Conservation (phyloP, 1,140 invertebrate species). For the Musca domestica region DNA sequence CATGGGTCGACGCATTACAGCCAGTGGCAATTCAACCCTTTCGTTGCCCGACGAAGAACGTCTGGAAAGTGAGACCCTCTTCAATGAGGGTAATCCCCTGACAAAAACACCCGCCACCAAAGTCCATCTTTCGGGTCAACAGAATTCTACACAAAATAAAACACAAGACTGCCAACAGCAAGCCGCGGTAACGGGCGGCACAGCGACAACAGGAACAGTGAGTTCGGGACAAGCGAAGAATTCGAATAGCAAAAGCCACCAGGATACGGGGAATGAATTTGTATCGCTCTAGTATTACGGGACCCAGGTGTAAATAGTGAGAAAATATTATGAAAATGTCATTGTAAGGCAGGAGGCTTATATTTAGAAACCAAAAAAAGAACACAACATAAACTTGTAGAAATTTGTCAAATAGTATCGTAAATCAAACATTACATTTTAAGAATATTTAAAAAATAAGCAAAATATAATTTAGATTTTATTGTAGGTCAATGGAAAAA, state of each 20-base stretch:
- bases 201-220: slow-evolving; percentile 23
- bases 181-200: slow-evolving; percentile 22
- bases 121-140: neutral
- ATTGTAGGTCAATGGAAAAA: neutral
- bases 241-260: neutral
- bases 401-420: neutral
- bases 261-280: slow-evolving; percentile 33
- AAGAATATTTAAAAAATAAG: neutral
- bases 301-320: slow-evolving; percentile 45
- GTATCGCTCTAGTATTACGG: slow-evolving; percentile 53
- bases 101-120: slow-evolving; percentile 17
- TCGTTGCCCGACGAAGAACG: slow-evolving; percentile 67
- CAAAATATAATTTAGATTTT: slow-evolving; percentile 1
- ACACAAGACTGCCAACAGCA: slow-evolving; percentile 30
- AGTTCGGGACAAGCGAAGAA: too few relatives aligned
- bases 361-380: neutral
- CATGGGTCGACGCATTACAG: slow-evolving; percentile 84
- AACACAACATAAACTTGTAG: neutral
- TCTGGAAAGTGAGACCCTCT: slow-evolving; percentile 45
- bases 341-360: neutral
- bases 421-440: slow-evolving; percentile 1
- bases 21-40: slow-evolving; percentile 77
- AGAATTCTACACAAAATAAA: slow-evolving; percentile 11
- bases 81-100: slow-evolving; percentile 35
- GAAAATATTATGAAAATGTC: neutral